These are phyloP conservation scores for Cydia strobilella DNA, from an alignment of 1,140 invertebrate species.

Conservation along the genomic window DNA sequence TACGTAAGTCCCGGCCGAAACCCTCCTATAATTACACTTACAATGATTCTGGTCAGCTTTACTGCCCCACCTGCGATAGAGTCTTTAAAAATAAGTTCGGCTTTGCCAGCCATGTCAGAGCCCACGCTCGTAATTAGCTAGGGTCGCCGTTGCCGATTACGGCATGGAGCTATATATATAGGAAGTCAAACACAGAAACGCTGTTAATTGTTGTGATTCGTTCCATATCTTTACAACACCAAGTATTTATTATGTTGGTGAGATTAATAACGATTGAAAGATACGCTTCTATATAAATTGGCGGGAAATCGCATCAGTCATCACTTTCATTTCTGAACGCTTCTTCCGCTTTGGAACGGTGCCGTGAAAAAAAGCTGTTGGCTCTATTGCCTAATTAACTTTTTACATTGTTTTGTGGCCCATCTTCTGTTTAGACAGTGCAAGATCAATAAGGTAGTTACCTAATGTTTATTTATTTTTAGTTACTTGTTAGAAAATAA, in stretches of 20 bases:
- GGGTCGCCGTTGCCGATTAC: no score
- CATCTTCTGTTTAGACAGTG: constrained; percentile 7
- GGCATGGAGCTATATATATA: no score
- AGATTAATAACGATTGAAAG: constrained; percentile 21
- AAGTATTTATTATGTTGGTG: constrained; percentile 3
- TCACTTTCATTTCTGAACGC: constrained; percentile 12
- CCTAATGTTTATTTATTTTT: not conserved
- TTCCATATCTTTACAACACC: constrained; percentile 4
- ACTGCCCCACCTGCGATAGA: no score
- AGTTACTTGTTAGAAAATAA: no score
- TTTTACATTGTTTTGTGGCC: constrained; percentile 4
- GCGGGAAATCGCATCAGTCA: constrained; percentile 23
- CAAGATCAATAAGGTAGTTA: not conserved
- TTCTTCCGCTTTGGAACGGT: not conserved
- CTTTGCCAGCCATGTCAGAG: no score
- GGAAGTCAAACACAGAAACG: constrained; percentile 6
- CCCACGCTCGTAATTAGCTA: no score
- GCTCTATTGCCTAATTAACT: constrained; percentile 26
- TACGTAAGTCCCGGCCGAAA: no score
- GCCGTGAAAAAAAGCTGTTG: constrained; percentile 15
- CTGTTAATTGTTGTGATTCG: constrained; percentile 8
- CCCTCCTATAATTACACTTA: no score
- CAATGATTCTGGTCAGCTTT: no score
- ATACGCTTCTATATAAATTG: constrained; percentile 27
- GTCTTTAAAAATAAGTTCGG: no score